Evolutionary conservation across 30 jellyfish, hydroid and myxozoan genomes (phyloP).

Genomic region (Haliclystus octoradiatus): DNA sequence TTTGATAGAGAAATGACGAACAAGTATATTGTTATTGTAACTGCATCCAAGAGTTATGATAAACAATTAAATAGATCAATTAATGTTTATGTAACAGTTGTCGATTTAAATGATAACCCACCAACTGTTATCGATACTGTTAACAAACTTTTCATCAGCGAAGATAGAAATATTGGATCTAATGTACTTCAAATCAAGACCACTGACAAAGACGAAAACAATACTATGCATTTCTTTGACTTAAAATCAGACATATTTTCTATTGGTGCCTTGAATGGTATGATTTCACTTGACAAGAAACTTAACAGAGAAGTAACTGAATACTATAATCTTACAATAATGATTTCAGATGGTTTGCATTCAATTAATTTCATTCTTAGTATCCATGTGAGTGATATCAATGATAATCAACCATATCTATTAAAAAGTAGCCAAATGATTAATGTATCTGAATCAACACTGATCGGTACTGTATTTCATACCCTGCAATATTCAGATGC

Average conservation of each 20-base stretch:
- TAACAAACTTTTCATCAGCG: constrained; percentile 1
- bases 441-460: constrained; percentile 37
- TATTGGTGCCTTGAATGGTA: constrained; percentile 38
- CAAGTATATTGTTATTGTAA: background rate
- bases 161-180: constrained; percentile 10
- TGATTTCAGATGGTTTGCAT: constrained; percentile 26
- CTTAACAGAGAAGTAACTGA: constrained; percentile 49
- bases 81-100: background rate
- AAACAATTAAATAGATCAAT: background rate
- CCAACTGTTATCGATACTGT: background rate
- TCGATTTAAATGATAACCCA: background rate
- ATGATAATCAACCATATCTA: constrained; percentile 59
- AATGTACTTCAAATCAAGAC: constrained; percentile 8
- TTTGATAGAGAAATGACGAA: background rate
- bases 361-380: constrained; percentile 9
- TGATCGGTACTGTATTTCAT: constrained; percentile 12
- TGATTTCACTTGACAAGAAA: constrained; percentile 11
- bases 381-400: constrained; percentile 27
- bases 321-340: constrained; percentile 10
- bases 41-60: background rate
- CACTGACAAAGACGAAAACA: constrained; percentile 13
- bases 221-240: background rate
- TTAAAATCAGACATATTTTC: constrained; percentile 13
- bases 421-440: background rate
- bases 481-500: constrained; percentile 15